phyloP scores from a whole-genome alignment of 2,113 vertebrate genomes.

The Parotia lawesii region DNA sequence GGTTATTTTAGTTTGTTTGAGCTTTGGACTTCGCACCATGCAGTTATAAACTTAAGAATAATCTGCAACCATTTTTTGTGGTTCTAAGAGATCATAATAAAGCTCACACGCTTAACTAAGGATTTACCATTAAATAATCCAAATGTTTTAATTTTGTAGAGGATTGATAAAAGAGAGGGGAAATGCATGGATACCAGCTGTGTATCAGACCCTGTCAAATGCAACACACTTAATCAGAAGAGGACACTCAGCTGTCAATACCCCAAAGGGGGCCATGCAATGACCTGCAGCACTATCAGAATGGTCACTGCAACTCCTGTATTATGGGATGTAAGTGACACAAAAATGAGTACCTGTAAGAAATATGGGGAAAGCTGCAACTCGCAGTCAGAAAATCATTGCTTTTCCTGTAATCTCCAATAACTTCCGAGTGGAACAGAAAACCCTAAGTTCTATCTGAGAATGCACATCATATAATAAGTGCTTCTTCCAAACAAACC shows the following conservation, averaged over 20 bases:
- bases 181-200: background rate
- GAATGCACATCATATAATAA: background rate
- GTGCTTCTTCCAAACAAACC: background rate
- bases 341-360: background rate
- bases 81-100: background rate
- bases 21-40: background rate
- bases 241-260: background rate
- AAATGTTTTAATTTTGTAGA: background rate
- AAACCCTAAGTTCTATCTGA: background rate
- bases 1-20: background rate
- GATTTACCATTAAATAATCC: background rate
- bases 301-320: background rate
- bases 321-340: background rate
- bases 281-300: background rate
- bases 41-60: background rate
- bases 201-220: background rate
- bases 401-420: background rate
- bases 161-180: background rate
- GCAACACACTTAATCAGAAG: background rate
- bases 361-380: background rate
- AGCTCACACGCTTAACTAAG: background rate
- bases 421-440: background rate
- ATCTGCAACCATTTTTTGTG: background rate
- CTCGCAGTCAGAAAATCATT: background rate
- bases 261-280: background rate